phyloP scores from a whole-genome alignment of 2,888 invertebrate genomes.

The Zootermopsis nevadensis region DNA sequence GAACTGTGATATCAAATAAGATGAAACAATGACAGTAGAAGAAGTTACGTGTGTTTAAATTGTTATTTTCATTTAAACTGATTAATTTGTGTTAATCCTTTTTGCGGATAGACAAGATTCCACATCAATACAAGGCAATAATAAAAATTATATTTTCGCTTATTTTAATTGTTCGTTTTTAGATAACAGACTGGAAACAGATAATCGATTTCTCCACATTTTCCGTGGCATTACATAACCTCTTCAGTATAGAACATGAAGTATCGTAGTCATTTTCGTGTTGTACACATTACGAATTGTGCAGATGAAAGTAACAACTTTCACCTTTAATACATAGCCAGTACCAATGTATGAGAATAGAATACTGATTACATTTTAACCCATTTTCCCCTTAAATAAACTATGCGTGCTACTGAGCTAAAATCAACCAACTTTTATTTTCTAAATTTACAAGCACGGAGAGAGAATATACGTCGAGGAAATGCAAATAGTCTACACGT shows the following conservation, averaged over 20 bases:
- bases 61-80: too few relatives aligned
- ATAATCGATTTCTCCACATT: too few relatives aligned
- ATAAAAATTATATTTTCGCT: too few relatives aligned
- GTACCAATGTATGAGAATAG: not conserved
- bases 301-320: not conserved
- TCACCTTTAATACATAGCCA: not conserved
- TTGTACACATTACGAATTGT: not conserved
- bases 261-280: not conserved
- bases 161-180: too few relatives aligned
- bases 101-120: too few relatives aligned
- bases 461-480: not conserved
- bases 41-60: too few relatives aligned
- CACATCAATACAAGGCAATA: too few relatives aligned
- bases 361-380: not conserved
- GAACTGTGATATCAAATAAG: too few relatives aligned
- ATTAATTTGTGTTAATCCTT: too few relatives aligned
- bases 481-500: not conserved
- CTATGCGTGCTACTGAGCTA: not conserved
- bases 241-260: not conserved
- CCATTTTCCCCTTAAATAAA: not conserved
- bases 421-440: not conserved
- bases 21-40: too few relatives aligned
- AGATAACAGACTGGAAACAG: too few relatives aligned
- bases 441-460: not conserved
- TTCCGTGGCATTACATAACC: too few relatives aligned